Conservation (phyloP, 30 jellyfish, hydroid and myxozoan species). For the Sanderia malayensis region DNA sequence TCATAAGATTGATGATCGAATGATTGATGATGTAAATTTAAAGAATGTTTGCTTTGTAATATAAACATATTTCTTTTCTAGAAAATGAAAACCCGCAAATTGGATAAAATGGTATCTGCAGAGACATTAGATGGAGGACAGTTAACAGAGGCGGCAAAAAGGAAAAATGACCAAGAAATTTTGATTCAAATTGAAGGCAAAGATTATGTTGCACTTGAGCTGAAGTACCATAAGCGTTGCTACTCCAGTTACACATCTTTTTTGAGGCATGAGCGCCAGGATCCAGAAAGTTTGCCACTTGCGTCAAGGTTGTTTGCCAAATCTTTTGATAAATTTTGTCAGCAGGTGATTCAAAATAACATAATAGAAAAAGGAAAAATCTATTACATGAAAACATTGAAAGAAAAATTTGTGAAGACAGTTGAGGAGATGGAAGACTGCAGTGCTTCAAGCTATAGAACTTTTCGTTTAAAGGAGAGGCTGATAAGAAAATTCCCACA, state of each 20-base stretch:
- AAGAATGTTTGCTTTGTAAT: too few species aligned
- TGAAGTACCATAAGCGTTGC: conserved; percentile 44
- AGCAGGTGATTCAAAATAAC: not conserved
- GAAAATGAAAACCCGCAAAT: conserved; percentile 36
- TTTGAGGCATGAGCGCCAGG: conserved; percentile 12
- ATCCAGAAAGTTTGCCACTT: not conserved
- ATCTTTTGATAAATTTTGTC: conserved; percentile 1
- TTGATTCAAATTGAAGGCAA: conserved; percentile 37
- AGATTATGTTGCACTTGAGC: conserved; percentile 63
- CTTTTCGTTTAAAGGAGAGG: not conserved
- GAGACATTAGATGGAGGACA: conserved; percentile 29
- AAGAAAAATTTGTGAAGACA: not conserved
- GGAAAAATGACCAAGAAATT: conserved; percentile 24
- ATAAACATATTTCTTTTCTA: too few species aligned
- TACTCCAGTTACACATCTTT: conserved; percentile 17
- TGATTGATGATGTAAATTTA: too few species aligned
- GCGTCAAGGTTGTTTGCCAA: conserved; percentile 11
- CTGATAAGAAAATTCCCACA: not conserved
- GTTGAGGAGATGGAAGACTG: not conserved
- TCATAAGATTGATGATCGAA: too few species aligned
- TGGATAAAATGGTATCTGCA: conserved; percentile 10
- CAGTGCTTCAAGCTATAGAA: not conserved
- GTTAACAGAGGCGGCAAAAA: conserved; percentile 54
- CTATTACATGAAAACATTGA: not conserved
- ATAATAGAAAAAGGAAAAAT: not conserved